Base-by-base conservation (phyloP, 2,888 invertebrate genomes). In the Mamestra brassicae region DNA sequence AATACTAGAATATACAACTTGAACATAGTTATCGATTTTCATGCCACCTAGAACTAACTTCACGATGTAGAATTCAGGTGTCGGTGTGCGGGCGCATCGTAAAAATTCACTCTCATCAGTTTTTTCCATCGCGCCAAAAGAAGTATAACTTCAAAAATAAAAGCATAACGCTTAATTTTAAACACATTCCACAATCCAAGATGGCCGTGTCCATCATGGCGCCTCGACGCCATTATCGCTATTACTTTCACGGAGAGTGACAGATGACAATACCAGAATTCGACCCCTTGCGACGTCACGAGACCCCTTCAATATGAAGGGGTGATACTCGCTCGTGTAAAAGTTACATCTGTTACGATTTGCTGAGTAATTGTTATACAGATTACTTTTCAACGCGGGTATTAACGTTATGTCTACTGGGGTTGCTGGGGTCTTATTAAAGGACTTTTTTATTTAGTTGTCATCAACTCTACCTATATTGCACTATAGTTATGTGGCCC, bases 141-240 rank as follows among this genome's bases (percentile, higher is more conserved):
- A n/a, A n/a, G n/a, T n/a, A n/a, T n/a, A n/a, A n/a, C n/a, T n/a
- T n/a, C n/a, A n/a, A 26, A 26, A 26, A 26, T 1, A 26, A 26
- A 26, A 26, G 26, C 26, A 26, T 26, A 26, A 26, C 38, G 38
- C 3, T 38, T 38, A 38, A 38, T 38, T 38, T 38, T 5, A 38
- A 38, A 38, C 42, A 7, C 42, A 42, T 42, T 42, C 42, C 38
- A 50, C 38, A 50, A 38, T 66, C 4, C 62, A 80, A 83, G 13
- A 80, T 80, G 80, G 80, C 83, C 58, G 36, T 54, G 57, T 26
- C 45, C 68, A 77, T 57, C 4, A 65, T 64, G 75, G 81, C 68
- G 26, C 57, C 45, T 11, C 60, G 65, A 45, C 65, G 72, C 72
- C 83, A 77, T 77, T 82, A 82, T 65, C 10, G 34, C 52, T 72